Conservation (phyloP, 2,113 vertebrate species). For the Climacteris rufus region DNA sequence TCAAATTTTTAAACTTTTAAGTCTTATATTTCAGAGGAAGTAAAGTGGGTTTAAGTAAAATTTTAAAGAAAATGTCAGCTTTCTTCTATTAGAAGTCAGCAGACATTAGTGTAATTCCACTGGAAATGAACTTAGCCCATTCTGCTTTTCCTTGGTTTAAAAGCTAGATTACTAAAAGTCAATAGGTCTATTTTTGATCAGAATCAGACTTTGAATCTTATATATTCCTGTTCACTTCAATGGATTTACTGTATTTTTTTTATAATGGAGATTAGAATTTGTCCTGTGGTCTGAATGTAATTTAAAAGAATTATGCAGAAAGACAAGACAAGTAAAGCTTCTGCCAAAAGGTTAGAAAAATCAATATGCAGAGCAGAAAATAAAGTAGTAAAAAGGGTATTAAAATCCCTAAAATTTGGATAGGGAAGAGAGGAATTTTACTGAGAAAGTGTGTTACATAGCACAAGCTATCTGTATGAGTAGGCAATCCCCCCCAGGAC, state of each 20-base stretch:
- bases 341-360: conserved; percentile 17
- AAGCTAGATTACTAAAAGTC: neutral
- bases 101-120: neutral
- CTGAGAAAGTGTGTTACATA: neutral
- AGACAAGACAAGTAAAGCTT: neutral
- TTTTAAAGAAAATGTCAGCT: neutral
- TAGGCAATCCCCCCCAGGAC: neutral
- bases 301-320: neutral
- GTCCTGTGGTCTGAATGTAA: neutral
- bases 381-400: neutral
- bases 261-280: neutral
- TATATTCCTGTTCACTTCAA: neutral
- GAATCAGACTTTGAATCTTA: neutral
- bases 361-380: neutral
- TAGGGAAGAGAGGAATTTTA: neutral
- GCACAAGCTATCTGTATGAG: neutral
- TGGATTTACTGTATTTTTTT: neutral
- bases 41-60: neutral
- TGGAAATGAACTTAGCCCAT: neutral
- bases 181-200: neutral
- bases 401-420: neutral
- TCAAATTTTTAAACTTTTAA: neutral
- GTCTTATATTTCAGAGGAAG: neutral
- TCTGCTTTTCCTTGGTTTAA: neutral
- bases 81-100: neutral